Evolutionary conservation across 1,140 invertebrate genomes (phyloP).

Genomic region (Drosophila persimilis): DNA sequence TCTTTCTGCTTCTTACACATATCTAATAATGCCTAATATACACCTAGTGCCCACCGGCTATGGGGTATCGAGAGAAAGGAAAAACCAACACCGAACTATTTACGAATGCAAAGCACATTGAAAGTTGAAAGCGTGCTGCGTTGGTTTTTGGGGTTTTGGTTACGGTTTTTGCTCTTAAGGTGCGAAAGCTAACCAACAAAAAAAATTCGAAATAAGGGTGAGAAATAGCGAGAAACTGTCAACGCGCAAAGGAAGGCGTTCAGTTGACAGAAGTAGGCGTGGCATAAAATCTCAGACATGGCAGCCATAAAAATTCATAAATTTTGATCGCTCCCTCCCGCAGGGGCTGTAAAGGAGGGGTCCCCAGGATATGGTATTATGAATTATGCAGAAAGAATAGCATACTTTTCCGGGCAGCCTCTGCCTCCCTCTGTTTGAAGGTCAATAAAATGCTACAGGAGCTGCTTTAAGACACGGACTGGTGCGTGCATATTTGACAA

Average conservation of each 20-base stretch:
- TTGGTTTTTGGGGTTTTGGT: slow-evolving; percentile 45
- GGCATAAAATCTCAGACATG: slow-evolving; percentile 53
- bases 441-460: slow-evolving; percentile 33
- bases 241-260: slow-evolving; percentile 42
- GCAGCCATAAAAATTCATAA: slow-evolving; percentile 71
- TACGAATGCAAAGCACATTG: slow-evolving; percentile 77
- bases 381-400: slow-evolving; percentile 53
- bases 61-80: not conserved
- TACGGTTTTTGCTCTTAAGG: slow-evolving; percentile 66
- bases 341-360: no score
- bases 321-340: slow-evolving; percentile 42
- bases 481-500: slow-evolving; percentile 62
- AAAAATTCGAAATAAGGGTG: slow-evolving; percentile 1
- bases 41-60: no score
- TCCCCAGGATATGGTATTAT: slow-evolving; percentile 22
- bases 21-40: no score
- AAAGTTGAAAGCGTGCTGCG: slow-evolving; percentile 65
- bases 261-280: slow-evolving; percentile 54
- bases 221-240: slow-evolving; percentile 37
- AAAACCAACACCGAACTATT: slow-evolving; percentile 56
- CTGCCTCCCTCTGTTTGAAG: slow-evolving; percentile 29
- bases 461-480: slow-evolving; percentile 27
- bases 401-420: slow-evolving; percentile 23
- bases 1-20: no score
- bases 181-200: slow-evolving; percentile 51